These are phyloP conservation scores for Luehdorfia chinensis DNA, from an alignment of 1,140 invertebrate species.

Conservation along the genomic window DNA sequence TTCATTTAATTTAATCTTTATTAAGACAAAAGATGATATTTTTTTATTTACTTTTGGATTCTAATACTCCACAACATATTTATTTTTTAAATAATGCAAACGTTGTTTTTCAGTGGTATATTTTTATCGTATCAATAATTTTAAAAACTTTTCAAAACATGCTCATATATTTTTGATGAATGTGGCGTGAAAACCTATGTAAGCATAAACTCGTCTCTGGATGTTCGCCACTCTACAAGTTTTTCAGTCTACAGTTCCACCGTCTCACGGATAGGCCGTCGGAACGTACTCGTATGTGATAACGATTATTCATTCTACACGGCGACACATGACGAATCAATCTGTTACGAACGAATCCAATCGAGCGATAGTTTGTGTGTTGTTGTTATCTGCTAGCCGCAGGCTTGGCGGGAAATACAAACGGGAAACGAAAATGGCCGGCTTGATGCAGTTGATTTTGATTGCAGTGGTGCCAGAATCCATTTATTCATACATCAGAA, in stretches of 20 bases:
- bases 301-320: slow-evolving; percentile 68
- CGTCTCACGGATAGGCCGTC: slow-evolving; percentile 24
- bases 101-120: too few relatives aligned
- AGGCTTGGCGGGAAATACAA: slow-evolving; percentile 14
- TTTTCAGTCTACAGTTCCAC: slow-evolving; percentile 26
- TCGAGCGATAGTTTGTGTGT: slow-evolving; percentile 33
- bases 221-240: slow-evolving; percentile 28
- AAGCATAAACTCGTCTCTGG: neutral
- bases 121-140: too few relatives aligned
- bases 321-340: slow-evolving; percentile 74
- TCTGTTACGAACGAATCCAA: slow-evolving; percentile 48
- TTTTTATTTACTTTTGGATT: too few relatives aligned
- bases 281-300: slow-evolving; percentile 34
- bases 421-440: slow-evolving; percentile 13
- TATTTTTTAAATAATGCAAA: too few relatives aligned
- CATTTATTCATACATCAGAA: too few relatives aligned
- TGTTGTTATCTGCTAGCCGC: slow-evolving; percentile 23
- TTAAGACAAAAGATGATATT: too few relatives aligned
- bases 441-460: slow-evolving; percentile 12
- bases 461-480: neutral
- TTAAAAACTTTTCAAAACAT: too few relatives aligned
- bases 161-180: too few relatives aligned
- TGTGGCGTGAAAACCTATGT: too few relatives aligned
- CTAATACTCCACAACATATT: too few relatives aligned
- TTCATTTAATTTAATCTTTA: too few relatives aligned